These are phyloP conservation scores for Pectinophora gossypiella DNA, from an alignment of 1,140 invertebrate genomes.

Conservation along the genomic window DNA sequence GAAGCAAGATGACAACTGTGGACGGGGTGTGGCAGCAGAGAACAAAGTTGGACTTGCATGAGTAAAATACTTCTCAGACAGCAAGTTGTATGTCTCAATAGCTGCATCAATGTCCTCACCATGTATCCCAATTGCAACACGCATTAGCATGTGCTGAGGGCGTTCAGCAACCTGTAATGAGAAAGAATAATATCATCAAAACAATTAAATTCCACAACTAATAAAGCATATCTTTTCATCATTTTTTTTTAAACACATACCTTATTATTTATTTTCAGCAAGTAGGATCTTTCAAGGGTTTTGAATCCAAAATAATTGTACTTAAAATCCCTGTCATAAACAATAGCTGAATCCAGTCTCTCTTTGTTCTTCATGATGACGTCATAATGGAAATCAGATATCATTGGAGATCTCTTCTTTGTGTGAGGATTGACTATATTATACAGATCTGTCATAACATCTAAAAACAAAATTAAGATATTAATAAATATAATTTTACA, in stretches of 20 bases:
- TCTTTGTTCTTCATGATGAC: constrained; percentile 94
- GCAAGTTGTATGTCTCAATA: constrained; percentile 97
- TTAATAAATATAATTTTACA: constrained; percentile 8
- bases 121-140: constrained; percentile 98
- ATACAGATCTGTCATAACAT: constrained; percentile 93
- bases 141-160: constrained; percentile 99
- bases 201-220: background rate
- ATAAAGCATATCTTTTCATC: too few species aligned
- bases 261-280: constrained; percentile 95
- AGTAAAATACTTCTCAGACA: constrained; percentile 98
- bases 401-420: constrained; percentile 84
- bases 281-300: constrained; percentile 96
- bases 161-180: constrained; percentile 87
- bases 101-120: constrained; percentile 93
- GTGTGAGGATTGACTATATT: constrained; percentile 86
- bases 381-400: constrained; percentile 88
- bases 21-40: constrained; percentile 92
- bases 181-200: constrained; percentile 1
- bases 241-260: constrained; percentile 22
- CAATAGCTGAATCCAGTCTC: constrained; percentile 94
- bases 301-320: constrained; percentile 99
- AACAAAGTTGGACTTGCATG: constrained; percentile 99
- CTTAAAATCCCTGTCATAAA: constrained; percentile 97
- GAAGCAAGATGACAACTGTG: constrained; percentile 98
- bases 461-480: too few species aligned